Percentiles rank a stretch among this genome's conserved stretches.
Evolutionary conservation across 1,140 invertebrate species (phyloP).

Genomic region (Proales similis): DNA sequence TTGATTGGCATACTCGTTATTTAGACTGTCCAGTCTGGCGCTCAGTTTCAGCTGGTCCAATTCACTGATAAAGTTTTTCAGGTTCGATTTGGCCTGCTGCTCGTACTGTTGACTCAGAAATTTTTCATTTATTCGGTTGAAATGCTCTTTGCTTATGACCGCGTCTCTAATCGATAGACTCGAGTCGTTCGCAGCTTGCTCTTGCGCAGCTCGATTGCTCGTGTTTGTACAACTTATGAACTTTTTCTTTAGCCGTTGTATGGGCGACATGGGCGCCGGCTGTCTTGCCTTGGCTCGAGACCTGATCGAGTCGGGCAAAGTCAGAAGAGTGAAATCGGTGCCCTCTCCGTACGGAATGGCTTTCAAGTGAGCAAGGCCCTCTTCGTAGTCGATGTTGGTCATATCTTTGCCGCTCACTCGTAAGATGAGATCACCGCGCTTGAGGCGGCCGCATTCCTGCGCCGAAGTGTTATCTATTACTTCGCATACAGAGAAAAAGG

Average conservation of each 20-base stretch:
- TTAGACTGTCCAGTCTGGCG: too few species aligned
- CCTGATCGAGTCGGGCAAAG: slow-evolving; percentile 38
- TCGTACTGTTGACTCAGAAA: too few species aligned
- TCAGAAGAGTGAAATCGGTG: slow-evolving; percentile 39
- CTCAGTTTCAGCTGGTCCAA: too few species aligned
- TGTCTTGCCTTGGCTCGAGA: too few species aligned
- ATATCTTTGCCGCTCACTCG: slow-evolving; percentile 40
- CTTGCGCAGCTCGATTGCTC: slow-evolving; percentile 5
- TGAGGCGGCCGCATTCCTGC: slow-evolving; percentile 39
- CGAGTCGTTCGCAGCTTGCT: slow-evolving; percentile 39
- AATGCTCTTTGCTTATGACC: too few species aligned
- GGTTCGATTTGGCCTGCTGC: too few species aligned
- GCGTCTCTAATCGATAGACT: too few species aligned
- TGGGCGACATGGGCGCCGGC: slow-evolving; percentile 30
- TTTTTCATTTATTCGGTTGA: too few species aligned
- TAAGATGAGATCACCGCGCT: slow-evolving; percentile 40
- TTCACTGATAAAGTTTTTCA: too few species aligned
- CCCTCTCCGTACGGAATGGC: slow-evolving; percentile 36
- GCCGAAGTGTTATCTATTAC: slow-evolving; percentile 39
- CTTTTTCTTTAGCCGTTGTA: slow-evolving; percentile 18
- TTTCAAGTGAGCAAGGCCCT: slow-evolving; percentile 39
- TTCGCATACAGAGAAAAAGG: slow-evolving; percentile 38
- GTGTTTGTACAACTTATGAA: slow-evolving; percentile 7
- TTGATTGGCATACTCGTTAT: too few species aligned
- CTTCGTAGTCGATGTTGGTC: slow-evolving; percentile 38